Base-by-base conservation (phyloP, 2,888 invertebrate species). In the Brachynemurus nebulosus region DNA sequence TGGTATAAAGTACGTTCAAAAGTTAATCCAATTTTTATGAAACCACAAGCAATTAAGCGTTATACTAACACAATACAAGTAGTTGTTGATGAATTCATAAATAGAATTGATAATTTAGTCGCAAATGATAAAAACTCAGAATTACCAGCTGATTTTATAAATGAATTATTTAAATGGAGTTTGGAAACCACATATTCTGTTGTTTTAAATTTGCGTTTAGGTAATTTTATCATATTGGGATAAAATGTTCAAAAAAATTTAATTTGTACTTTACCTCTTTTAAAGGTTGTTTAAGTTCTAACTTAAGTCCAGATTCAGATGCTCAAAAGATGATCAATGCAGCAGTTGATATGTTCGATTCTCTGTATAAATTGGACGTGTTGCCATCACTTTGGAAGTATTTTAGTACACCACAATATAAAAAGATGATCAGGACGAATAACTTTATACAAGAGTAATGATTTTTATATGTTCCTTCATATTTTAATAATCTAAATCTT, bases 131-230 rank as follows among this genome's bases (percentile, higher is more conserved):
- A 50, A 36, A 34, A 49, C 18, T 47, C 50, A 19, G 54, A 58
- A 51, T 57, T 58, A 56, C 57, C 59, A 1, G 50, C 42, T 2
- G 51, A 76, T 52, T 71, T 78, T 40, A 57, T 62, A 25, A 58
- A 65, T 14, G 74, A 77, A 60, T 57, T 76, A 16, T 69, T 69
- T 25, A 75, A 72, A 57, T 80, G 77, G 75, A 69, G 76, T 2
- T 57, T 80, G 42, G 80, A 80, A 61, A 75, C 71, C n/a, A 64
- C 33, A 2, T 60, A 60, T 4, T 54, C 59, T 1, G 58, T 69
- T 12, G 66, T 66, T 0, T 49, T 68, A 17, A 64, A 69, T 46
- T 61, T 43, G 47, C 45, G 55, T 45, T 50, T 60, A 38, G 60
- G 60, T 55, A 53, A 30, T n/a, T 27, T 27, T n/a, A n/a, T n/a